These are phyloP conservation scores for Hippoglossus hippoglossus DNA, from an alignment of 2,797 vertebrate species.

Conservation along the genomic window DNA sequence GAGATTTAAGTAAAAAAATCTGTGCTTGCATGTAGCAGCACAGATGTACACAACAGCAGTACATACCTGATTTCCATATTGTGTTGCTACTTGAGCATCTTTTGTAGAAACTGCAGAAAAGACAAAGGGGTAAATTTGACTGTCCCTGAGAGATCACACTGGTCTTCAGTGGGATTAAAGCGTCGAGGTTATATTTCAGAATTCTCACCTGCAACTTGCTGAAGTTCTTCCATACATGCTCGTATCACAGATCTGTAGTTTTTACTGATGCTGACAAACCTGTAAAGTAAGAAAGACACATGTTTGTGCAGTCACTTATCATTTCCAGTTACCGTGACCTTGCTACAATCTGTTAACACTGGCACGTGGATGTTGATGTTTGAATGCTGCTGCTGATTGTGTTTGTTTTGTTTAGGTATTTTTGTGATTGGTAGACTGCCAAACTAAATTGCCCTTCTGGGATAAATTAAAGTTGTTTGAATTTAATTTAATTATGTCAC, in stretches of 20 bases:
- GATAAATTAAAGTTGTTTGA: too few relatives aligned
- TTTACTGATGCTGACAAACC: slow-evolving; percentile 96
- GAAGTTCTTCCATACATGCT: slow-evolving; percentile 97
- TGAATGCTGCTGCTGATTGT: too few relatives aligned
- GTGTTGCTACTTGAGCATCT: slow-evolving; percentile 78
- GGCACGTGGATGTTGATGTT: too few relatives aligned
- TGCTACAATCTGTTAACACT: too few relatives aligned
- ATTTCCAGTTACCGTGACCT: too few relatives aligned
- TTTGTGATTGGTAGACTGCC: too few relatives aligned
- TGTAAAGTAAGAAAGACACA: slow-evolving; percentile 58
- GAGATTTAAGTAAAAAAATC: neutral
- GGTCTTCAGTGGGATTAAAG: neutral
- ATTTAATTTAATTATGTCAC: too few relatives aligned
- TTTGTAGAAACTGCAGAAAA: slow-evolving; percentile 84
- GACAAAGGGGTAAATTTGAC: neutral
- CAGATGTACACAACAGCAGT: neutral
- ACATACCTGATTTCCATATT: slow-evolving; percentile 91
- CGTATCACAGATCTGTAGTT: slow-evolving; percentile 96
- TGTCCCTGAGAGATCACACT: neutral
- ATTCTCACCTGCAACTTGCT: slow-evolving; percentile 88
- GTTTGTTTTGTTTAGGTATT: too few relatives aligned
- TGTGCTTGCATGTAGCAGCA: neutral
- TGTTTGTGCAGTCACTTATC: neutral
- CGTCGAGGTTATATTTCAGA: neutral
- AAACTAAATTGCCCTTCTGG: too few relatives aligned